Percentiles rank a stretch among this genome's conserved stretches.
Evolutionary conservation across 2,113 vertebrate genomes (phyloP).

Genomic region (Pteronura brasiliensis): DNA sequence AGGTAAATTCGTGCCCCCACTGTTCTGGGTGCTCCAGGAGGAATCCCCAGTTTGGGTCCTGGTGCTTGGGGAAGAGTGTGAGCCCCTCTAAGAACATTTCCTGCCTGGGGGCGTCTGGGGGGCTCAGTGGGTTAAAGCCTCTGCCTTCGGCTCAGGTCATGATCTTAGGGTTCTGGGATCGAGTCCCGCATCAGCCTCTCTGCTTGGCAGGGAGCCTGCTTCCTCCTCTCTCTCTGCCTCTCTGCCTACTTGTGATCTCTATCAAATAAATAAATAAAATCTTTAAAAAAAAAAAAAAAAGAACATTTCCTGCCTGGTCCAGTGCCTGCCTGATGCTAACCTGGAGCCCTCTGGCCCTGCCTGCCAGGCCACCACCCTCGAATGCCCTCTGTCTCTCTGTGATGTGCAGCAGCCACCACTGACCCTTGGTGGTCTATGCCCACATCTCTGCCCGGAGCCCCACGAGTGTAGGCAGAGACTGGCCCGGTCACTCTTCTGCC

Average conservation of each 20-base stretch:
- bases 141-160: too few species aligned
- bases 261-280: too few species aligned
- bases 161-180: too few species aligned
- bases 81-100: neutral
- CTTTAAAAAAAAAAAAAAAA: too few species aligned
- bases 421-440: neutral
- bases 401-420: neutral
- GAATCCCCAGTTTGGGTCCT: neutral
- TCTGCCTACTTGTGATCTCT: too few species aligned
- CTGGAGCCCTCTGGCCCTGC: neutral
- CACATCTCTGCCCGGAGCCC: neutral
- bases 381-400: neutral
- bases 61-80: neutral
- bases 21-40: neutral
- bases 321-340: neutral
- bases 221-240: too few species aligned
- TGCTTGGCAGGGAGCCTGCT: too few species aligned
- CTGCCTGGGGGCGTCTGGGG: neutral
- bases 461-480: neutral
- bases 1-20: accelerated
- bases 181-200: too few species aligned
- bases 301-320: neutral
- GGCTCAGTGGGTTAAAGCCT: too few species aligned
- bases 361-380: neutral
- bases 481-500: neutral